Evolutionary conservation across 2,888 invertebrate species (phyloP).

Genomic region (Ophioninae sp.): DNA sequence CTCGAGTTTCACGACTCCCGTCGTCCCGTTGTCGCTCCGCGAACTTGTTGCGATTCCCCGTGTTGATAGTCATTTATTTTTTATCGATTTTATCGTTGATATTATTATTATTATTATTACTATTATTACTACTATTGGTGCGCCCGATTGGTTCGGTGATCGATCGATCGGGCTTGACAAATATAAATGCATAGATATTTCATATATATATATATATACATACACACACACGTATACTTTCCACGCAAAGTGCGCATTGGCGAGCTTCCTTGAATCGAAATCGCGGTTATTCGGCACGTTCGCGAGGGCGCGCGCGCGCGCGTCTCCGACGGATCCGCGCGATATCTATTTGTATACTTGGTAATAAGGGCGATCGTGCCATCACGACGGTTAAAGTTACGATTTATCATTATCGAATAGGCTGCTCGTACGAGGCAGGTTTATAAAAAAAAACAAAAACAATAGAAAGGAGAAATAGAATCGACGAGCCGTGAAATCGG

Average conservation of each 20-base stretch:
- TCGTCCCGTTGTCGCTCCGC: conserved; percentile 29
- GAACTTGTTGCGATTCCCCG: conserved; percentile 48
- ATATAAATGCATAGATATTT: conserved; percentile 12
- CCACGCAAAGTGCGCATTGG: conserved; percentile 15
- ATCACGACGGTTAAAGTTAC: not conserved
- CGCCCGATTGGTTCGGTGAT: conserved; percentile 35
- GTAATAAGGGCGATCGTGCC: conserved; percentile 1
- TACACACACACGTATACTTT: conserved; percentile 2
- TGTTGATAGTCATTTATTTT: conserved; percentile 50
- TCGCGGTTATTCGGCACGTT: not conserved
- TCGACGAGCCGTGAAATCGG: not conserved
- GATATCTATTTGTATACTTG: conserved; percentile 26
- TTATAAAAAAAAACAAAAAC: not conserved
- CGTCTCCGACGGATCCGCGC: not conserved
- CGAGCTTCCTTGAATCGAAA: conserved; percentile 9
- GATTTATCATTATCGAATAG: conserved; percentile 10
- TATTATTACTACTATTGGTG: conserved; percentile 22
- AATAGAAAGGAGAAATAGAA: not conserved
- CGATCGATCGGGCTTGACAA: conserved; percentile 38
- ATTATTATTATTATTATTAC: conserved; percentile 26
- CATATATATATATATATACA: not conserved
- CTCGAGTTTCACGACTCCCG: conserved; percentile 18
- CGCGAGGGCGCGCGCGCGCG: not conserved
- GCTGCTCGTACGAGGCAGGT: not conserved
- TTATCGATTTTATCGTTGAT: conserved; percentile 38